These are phyloP conservation scores for Masnerella sp. DNA, from an alignment of 2,888 invertebrate species.

Conservation along the genomic window DNA sequence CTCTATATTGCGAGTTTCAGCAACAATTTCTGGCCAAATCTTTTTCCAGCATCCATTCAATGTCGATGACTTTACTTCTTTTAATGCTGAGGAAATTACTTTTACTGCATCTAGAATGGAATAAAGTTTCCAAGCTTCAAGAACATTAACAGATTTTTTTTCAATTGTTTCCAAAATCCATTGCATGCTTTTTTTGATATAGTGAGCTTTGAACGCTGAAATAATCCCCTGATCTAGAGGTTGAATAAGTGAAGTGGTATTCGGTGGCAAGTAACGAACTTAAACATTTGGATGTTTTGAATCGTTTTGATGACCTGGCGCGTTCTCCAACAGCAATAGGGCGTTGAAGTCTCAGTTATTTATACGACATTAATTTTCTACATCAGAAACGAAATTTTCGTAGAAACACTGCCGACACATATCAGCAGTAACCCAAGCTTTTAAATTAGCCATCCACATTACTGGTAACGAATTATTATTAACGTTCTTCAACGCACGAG, in stretches of 20 bases:
- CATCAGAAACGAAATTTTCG: conserved; percentile 59
- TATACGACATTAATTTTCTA: conserved; percentile 47
- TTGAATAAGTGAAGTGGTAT: conserved; percentile 66
- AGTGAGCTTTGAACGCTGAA: conserved; percentile 66
- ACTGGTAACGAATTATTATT: conserved; percentile 63
- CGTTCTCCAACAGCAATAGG: conserved; percentile 62
- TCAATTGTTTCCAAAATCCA: conserved; percentile 62
- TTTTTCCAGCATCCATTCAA: conserved; percentile 66
- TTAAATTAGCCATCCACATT: conserved; percentile 65
- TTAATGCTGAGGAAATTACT: conserved; percentile 48
- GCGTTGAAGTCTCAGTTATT: conserved; percentile 60
- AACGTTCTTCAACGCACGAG: conserved; percentile 64
- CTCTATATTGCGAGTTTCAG: conserved; percentile 15
- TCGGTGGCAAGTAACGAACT: conserved; percentile 63
- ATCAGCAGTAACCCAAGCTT: conserved; percentile 50
- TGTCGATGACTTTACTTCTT: conserved; percentile 62
- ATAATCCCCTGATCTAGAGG: conserved; percentile 67
- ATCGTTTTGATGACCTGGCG: conserved; percentile 61
- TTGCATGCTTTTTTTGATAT: conserved; percentile 60
- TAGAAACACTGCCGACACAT: conserved; percentile 27
- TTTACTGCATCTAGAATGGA: conserved; percentile 62
- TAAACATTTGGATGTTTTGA: conserved; percentile 62
- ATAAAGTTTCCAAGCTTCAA: conserved; percentile 63
- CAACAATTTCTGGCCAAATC: conserved; percentile 62
- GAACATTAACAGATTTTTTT: conserved; percentile 53